Evolutionary conservation across 2,888 invertebrate genomes (phyloP).

Genomic region (Sialis fuliginosa): DNA sequence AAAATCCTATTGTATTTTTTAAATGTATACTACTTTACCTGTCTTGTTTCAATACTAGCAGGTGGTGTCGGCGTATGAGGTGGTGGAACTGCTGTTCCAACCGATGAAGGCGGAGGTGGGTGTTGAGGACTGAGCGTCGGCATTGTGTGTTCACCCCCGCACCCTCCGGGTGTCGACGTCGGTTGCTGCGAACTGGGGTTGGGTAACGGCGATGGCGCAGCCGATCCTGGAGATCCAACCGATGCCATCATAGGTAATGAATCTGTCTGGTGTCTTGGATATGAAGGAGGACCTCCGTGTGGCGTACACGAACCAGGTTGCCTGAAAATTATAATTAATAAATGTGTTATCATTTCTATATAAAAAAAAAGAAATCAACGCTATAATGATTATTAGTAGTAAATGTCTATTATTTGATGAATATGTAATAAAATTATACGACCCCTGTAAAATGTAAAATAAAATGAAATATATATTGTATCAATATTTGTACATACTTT

Average conservation of each 20-base stretch:
- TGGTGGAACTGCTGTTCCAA: constrained; percentile 14
- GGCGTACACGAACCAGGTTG: constrained; percentile 28
- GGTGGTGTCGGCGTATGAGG: constrained; percentile 20
- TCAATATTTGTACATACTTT: too few relatives aligned
- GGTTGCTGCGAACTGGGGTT: constrained; percentile 52
- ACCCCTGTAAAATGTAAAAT: too few relatives aligned
- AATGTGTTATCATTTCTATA: too few relatives aligned
- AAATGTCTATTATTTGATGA: too few relatives aligned
- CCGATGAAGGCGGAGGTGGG: constrained; percentile 28
- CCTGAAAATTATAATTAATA: constrained; percentile 14
- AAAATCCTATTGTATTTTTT: too few relatives aligned
- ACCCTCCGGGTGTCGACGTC: constrained; percentile 27
- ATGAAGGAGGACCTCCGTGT: constrained; percentile 46
- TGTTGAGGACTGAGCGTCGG: constrained; percentile 56
- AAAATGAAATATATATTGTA: too few relatives aligned
- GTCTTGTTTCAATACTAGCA: constrained; percentile 21
- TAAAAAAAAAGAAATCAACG: too few relatives aligned
- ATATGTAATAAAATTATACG: too few relatives aligned
- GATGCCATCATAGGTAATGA: constrained; percentile 35
- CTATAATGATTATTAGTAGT: too few relatives aligned
- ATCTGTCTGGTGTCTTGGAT: constrained; percentile 37
- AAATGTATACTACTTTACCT: not conserved
- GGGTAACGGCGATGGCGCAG: constrained; percentile 50
- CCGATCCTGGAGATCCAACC: constrained; percentile 46
- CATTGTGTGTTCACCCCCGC: constrained; percentile 42